Percentiles rank a stretch among this genome's conserved stretches.
Evolutionary conservation across 92 coral and sea anemone species (phyloP).

Genomic region (Paragorgia papillata): DNA sequence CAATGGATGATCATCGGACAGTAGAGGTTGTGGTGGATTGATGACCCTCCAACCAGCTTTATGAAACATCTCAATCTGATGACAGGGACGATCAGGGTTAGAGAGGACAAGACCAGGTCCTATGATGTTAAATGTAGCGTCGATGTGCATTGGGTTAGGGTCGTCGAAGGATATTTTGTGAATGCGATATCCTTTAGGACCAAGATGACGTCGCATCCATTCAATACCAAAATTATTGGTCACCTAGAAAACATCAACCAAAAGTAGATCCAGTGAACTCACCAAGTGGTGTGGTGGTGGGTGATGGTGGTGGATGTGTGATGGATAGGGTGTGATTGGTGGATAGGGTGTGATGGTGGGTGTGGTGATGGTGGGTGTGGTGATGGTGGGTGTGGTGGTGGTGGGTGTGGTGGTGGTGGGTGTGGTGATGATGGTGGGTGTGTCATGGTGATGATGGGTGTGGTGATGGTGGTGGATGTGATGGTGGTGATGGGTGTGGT

Average conservation of each 20-base stretch:
- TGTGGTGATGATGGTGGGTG: too few species aligned
- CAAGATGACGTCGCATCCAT: conserved; percentile 88
- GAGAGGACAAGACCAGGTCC: conserved; percentile 92
- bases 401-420: too few species aligned
- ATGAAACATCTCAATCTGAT: conserved; percentile 88
- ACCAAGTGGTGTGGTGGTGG: too few species aligned
- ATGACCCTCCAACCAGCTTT: conserved; percentile 93
- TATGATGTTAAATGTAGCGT: conserved; percentile 89
- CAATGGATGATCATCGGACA: conserved; percentile 82
- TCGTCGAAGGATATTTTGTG: conserved; percentile 81
- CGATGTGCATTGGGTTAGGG: conserved; percentile 96
- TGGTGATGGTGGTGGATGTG: too few species aligned
- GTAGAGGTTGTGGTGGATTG: conserved; percentile 78
- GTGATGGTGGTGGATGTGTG: too few species aligned
- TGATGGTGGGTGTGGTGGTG: too few species aligned
- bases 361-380: too few species aligned
- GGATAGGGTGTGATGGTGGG: too few species aligned
- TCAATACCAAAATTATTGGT: conserved; percentile 88
- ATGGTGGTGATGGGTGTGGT: too few species aligned
- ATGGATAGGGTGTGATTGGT: too few species aligned
- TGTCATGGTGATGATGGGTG: too few species aligned
- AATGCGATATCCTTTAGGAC: conserved; percentile 63
- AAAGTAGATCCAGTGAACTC: too few species aligned
- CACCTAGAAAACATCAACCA: conserved; percentile 59
- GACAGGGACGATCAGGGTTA: conserved; percentile 92